Base-by-base conservation (phyloP, 2,888 invertebrate genomes). In the Rotaria macrura region DNA sequence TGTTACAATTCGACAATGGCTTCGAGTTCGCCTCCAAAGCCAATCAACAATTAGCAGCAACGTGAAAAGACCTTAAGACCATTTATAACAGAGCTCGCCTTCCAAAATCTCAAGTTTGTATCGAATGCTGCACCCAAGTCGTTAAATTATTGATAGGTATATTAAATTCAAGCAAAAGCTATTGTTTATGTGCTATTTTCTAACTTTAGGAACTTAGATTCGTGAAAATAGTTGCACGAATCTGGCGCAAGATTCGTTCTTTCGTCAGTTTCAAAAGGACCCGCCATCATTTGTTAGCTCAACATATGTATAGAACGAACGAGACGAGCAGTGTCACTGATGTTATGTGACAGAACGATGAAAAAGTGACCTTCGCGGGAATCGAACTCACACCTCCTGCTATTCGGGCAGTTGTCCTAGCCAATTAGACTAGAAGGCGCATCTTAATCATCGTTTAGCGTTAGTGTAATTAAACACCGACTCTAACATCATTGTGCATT, bases 1-100 rank as follows among this genome's bases (percentile, higher is more conserved):
- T 85, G 40, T 38, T 85, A 23, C 85, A 85, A 54, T 65, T 49
- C 55, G 83, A 85, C n/a, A 85, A 85, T 20, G 85, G 85, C 25
- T 43, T 83, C 3, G 85, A 85, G 34, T 85, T 85, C 29, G 85
- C 83, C 9, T 55, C 85, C 9, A 29, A 40, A 34, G 49, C 83
- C 20, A 84, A 83, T 23, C 9, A 55, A 74, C 65, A 85, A 29
- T 72, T 85, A 49, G 65, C 40, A 29, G 25, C 29, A 29, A 84
- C 84, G 29, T 84, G 85, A 84, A 38, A 7, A 25, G 57, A n/a
- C 20, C 43, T 85, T 84, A 43, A 38, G 17, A 84, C 57, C 38
- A 84, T 85, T 9, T 57, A 85, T n/a, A 65, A 84, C n/a, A 57
- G 20, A n/a, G 43, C 85, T 25, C 29, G 85, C 2, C 84, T 84